Evolutionary conservation across 2,888 invertebrate species (phyloP).

Genomic region (Drosophila pullipes): DNA sequence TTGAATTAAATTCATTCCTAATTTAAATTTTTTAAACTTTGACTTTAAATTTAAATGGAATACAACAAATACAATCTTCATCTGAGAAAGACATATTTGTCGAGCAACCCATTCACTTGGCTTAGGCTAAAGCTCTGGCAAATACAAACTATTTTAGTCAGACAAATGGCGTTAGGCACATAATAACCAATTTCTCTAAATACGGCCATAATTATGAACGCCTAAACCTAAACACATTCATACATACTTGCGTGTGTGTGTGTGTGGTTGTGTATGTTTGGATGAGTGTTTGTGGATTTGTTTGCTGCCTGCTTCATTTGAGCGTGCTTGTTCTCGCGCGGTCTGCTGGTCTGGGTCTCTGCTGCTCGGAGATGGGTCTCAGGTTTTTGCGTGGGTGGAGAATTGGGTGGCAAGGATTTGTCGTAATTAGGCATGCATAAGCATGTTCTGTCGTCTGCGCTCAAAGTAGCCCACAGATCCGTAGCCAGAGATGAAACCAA

Average conservation of each 20-base stretch:
- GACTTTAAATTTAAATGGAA: neutral
- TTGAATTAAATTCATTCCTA: neutral
- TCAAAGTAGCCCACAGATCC: conserved; percentile 58
- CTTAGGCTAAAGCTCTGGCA: conserved; percentile 12
- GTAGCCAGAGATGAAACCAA: conserved; percentile 10
- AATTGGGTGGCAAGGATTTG: conserved; percentile 72
- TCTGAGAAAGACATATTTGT: neutral
- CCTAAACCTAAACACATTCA: conserved; percentile 19
- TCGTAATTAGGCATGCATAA: conserved; percentile 81
- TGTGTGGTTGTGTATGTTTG: conserved; percentile 19
- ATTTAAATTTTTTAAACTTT: neutral
- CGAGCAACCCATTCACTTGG: conserved; percentile 20
- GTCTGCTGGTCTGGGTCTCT: conserved; percentile 6
- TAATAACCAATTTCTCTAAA: conserved; percentile 82
- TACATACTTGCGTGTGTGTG: conserved; percentile 6
- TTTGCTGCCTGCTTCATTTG: conserved; percentile 65
- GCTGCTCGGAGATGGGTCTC: neutral
- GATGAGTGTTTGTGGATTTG: conserved; percentile 13
- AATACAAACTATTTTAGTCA: conserved; percentile 76
- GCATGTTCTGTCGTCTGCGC: conserved; percentile 80
- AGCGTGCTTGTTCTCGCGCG: conserved; percentile 64
- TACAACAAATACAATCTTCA: too few species aligned
- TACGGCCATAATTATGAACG: conserved; percentile 81
- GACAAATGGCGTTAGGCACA: conserved; percentile 82
- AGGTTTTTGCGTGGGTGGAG: neutral